A percentile compares a stretch with the other conserved stretches of the same genome.
Evolutionary conservation across 2,797 vertebrate species (phyloP).

Genomic region (Halcyon leucocephala): DNA sequence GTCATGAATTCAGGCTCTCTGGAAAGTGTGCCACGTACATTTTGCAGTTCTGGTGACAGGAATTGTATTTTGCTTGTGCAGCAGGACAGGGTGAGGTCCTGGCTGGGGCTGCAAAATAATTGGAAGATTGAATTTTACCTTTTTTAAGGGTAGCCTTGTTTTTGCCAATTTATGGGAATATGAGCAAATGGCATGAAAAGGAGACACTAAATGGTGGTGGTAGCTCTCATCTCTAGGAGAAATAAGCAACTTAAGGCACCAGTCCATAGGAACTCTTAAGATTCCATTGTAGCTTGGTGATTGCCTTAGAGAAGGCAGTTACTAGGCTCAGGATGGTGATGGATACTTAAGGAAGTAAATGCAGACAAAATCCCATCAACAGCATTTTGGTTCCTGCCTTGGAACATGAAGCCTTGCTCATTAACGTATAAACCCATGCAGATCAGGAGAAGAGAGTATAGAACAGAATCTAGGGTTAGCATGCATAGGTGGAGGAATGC

Average conservation of each 20-base stretch:
- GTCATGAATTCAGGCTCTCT: fast-evolving
- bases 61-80: neutral
- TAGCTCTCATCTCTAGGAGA: neutral
- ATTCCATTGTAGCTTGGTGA: neutral
- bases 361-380: neutral
- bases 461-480: neutral
- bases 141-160: neutral
- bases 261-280: neutral
- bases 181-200: neutral
- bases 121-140: neutral
- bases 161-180: neutral
- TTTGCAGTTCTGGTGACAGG: neutral
- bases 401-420: neutral
- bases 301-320: neutral
- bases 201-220: neutral
- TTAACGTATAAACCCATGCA: neutral
- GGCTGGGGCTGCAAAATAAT: neutral
- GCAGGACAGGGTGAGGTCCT: neutral
- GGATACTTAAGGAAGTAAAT: neutral
- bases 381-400: neutral
- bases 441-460: neutral
- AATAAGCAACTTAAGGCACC: fast-evolving
- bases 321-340: neutral
- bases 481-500: neutral
- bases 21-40: fast-evolving